Conservation (phyloP, 1,140 invertebrate genomes). For the Odontomachus brunneus region DNA sequence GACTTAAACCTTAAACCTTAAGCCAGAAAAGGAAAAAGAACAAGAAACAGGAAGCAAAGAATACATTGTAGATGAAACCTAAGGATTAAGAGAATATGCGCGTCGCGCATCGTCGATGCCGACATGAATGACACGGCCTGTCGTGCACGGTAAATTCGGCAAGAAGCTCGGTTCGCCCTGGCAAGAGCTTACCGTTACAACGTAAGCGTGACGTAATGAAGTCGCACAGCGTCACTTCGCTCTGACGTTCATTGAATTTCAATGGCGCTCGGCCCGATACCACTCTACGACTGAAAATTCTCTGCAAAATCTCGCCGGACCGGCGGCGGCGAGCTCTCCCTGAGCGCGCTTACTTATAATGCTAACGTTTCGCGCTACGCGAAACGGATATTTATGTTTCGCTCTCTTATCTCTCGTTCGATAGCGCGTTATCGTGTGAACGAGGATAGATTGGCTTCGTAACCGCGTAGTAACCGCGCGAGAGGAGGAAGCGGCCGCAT, state of each 20-base stretch:
- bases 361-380: constrained; percentile 15
- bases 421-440: neutral
- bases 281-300: constrained; percentile 24
- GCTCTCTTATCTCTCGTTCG: constrained; percentile 11
- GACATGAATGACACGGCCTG: too few species aligned
- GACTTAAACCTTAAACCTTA: too few species aligned
- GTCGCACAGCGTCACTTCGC: constrained; percentile 34
- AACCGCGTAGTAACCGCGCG: constrained; percentile 5
- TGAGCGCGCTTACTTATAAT: too few species aligned
- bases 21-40: too few species aligned
- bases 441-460: constrained; percentile 13
- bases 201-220: constrained; percentile 38
- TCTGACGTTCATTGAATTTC: constrained; percentile 53
- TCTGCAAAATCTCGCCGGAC: neutral
- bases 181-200: neutral
- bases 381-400: constrained; percentile 14
- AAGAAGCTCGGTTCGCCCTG: neutral
- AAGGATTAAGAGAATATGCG: too few species aligned
- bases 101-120: too few species aligned
- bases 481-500: neutral
- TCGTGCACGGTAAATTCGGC: constrained; percentile 5
- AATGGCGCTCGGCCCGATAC: constrained; percentile 10
- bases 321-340: too few species aligned
- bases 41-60: too few species aligned
- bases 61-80: too few species aligned